Base-by-base conservation (phyloP, 1,140 invertebrate genomes). In the Hylaeus anthracinus region DNA sequence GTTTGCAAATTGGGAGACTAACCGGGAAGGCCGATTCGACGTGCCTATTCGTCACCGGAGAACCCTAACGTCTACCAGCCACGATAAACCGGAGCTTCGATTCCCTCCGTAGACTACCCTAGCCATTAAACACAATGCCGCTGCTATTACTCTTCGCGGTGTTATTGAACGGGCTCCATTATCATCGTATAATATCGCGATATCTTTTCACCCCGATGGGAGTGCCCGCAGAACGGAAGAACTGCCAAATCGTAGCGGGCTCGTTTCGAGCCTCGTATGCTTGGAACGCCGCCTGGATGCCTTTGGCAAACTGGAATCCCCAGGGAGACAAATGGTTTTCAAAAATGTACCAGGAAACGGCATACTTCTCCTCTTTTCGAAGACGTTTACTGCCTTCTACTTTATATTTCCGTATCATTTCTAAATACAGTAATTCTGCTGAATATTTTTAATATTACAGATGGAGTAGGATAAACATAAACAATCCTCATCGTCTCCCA, bases 121-220 rank as follows among this genome's bases (percentile, higher is more conserved):
- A 58, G 80, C 87, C 87, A 88, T 88, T 88, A 88, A 88, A 80
- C 86, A 85, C 87, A 88, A 88, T 83, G 87, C 86, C 76, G 75
- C 58, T 73, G 85, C 88, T 87, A 89, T 89, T 89, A 89, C 61
- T 89, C 88, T 89, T 87, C 81, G 37, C 83, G 85, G 86, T 87
- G 87, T 89, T 89, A 88, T 88, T 88, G 87, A 88, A 85, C 84
- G 87, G 56, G 64, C 69, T 67, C 87, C 87, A 88, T 88, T 86
- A 88, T 89, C 85, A 73, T 85, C 85, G 88, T 88, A 89, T 89
- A 89, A 89, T 88, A 81, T 85, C 67, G 82, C 87, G 87, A 88
- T 89, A 89, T 89, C 88, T 88, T 86, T 86, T 85, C 79, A 39
- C 81, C 82, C 41, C 63, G 73, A 72, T 79, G 84, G 74, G 51